Evolutionary conservation across 1,140 invertebrate genomes (phyloP).

Genomic region (Drosophila subobscura): DNA sequence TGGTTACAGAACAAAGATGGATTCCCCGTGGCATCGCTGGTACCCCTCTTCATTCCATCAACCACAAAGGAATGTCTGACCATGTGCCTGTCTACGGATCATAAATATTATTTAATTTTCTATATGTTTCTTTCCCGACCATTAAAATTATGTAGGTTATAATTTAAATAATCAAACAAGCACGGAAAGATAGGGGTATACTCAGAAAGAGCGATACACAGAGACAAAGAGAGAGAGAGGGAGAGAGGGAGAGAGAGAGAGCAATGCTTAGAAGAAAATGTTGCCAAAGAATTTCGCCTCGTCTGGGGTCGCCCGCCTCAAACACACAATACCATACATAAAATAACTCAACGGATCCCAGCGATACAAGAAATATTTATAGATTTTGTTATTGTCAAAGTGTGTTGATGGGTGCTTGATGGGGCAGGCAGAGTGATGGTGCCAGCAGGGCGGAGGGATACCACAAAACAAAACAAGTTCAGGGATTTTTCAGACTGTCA

Average conservation of each 20-base stretch:
- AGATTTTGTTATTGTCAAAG: conserved; percentile 71
- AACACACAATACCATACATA: conserved; percentile 21
- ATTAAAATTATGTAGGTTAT: conserved; percentile 80
- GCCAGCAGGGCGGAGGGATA: neutral
- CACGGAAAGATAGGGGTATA: neutral
- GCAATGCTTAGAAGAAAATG: conserved; percentile 63
- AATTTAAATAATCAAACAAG: conserved; percentile 73
- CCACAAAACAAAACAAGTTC: conserved; percentile 37
- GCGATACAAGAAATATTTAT: conserved; percentile 59
- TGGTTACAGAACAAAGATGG: conserved; percentile 25
- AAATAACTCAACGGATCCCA: conserved; percentile 27
- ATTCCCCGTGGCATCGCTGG: conserved; percentile 3
- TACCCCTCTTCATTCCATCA: conserved; percentile 11
- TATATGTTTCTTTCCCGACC: conserved; percentile 72
- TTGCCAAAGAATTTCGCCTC: conserved; percentile 73
- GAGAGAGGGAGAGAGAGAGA: neutral
- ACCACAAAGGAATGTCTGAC: conserved; percentile 50
- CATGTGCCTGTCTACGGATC: conserved; percentile 77
- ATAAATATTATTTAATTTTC: conserved; percentile 82
- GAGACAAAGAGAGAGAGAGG: conserved; percentile 13
- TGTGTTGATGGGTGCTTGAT: conserved; percentile 32
- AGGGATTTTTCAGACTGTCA: conserved; percentile 42
- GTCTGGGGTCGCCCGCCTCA: conserved; percentile 69
- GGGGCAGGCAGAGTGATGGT: neutral
- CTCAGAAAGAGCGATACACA: neutral